Percentiles rank a stretch among this genome's conserved stretches.
These are phyloP conservation scores for Drosophila crucigera DNA, from an alignment of 2,888 invertebrate genomes.

Conservation along the genomic window DNA sequence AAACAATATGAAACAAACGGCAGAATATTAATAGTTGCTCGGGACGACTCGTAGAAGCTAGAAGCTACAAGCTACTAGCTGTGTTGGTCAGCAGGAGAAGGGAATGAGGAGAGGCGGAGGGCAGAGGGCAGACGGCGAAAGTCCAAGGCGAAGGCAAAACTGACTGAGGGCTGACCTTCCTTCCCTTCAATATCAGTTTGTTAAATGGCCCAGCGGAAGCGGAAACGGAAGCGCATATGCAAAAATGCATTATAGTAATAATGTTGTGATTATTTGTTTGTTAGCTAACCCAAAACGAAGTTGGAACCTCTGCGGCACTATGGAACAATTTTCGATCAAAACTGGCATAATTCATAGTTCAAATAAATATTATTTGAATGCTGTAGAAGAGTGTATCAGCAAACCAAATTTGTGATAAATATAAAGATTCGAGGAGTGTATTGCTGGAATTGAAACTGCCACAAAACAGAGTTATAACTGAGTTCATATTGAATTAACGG, in stretches of 20 bases:
- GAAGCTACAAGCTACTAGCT: not conserved
- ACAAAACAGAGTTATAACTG: not conserved
- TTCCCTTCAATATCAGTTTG: constrained; percentile 42
- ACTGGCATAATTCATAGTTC: not conserved
- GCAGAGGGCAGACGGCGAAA: not conserved
- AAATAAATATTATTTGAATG: not conserved
- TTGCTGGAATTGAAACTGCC: not conserved
- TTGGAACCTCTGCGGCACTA: not conserved
- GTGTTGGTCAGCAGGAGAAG: constrained; percentile 24
- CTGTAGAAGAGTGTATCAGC: not conserved
- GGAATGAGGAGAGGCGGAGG: too few species aligned
- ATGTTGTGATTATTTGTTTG: not conserved
- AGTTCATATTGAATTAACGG: not conserved
- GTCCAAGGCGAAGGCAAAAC: constrained; percentile 48
- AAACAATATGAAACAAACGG: constrained; percentile 49
- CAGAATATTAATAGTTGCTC: constrained; percentile 53
- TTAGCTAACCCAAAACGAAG: constrained; percentile 4
- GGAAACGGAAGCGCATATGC: constrained; percentile 51
- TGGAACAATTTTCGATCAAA: not conserved
- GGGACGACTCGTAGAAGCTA: constrained; percentile 6
- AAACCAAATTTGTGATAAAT: too few species aligned
- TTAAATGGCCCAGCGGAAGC: constrained; percentile 45
- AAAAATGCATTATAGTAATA: constrained; percentile 40
- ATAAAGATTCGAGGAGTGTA: not conserved
- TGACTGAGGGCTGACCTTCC: constrained; percentile 30